These are phyloP conservation scores for Astur gentilis DNA, from an alignment of 2,113 vertebrate genomes.

Conservation along the genomic window DNA sequence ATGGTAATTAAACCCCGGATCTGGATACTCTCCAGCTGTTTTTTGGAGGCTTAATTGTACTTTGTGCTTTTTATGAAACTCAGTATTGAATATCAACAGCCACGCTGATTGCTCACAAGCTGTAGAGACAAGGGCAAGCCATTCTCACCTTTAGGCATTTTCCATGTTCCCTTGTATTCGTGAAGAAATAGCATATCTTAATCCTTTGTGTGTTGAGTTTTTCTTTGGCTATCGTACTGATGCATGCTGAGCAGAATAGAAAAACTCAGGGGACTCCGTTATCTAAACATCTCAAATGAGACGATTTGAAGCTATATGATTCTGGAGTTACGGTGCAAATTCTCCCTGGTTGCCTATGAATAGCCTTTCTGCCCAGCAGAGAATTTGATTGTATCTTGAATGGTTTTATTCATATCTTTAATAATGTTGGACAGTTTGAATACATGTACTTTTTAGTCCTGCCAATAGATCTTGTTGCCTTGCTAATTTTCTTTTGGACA, in stretches of 20 bases:
- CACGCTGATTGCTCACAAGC: neutral
- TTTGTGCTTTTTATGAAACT: neutral
- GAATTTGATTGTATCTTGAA: neutral
- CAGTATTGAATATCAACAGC: neutral
- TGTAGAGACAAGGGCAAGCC: neutral
- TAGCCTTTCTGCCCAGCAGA: neutral
- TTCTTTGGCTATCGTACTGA: neutral
- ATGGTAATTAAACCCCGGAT: constrained; percentile 32
- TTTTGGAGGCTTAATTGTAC: neutral
- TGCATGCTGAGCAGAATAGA: neutral
- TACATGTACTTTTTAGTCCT: neutral
- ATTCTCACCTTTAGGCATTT: neutral
- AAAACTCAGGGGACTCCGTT: neutral
- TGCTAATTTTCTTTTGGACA: neutral
- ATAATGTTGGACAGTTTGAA: neutral
- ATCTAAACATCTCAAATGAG: constrained; percentile 32
- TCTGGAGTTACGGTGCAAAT: neutral
- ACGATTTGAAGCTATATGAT: neutral
- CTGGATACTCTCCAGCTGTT: constrained; percentile 6
- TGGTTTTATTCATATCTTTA: neutral
- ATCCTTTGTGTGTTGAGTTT: neutral
- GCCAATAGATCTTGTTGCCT: neutral
- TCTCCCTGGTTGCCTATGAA: neutral
- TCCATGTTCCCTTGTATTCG: neutral
- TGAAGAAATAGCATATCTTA: neutral